A percentile compares a stretch with the other conserved stretches of the same genome.
These are phyloP conservation scores for Iguana delicatissima DNA, from an alignment of 2,797 vertebrate genomes.

Conservation along the genomic window DNA sequence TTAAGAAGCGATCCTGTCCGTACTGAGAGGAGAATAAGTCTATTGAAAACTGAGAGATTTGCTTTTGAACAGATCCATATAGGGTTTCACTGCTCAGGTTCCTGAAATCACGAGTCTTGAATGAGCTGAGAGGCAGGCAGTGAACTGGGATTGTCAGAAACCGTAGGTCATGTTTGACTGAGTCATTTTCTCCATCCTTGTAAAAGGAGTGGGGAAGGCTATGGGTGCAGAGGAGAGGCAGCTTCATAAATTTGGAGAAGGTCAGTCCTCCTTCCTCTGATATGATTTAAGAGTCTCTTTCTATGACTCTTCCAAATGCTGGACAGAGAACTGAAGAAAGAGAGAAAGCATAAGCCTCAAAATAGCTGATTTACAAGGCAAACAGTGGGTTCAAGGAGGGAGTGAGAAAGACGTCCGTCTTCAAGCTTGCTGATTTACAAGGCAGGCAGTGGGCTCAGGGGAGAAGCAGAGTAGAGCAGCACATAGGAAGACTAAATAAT, in stretches of 20 bases:
- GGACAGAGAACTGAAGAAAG: slow-evolving; percentile 34
- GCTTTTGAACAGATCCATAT: neutral
- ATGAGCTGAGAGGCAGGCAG: neutral
- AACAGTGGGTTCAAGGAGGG: neutral
- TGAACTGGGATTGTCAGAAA: neutral
- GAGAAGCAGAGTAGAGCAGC: neutral
- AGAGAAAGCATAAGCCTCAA: slow-evolving; percentile 3
- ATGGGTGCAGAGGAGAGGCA: neutral
- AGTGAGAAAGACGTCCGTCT: neutral
- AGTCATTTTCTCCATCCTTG: neutral
- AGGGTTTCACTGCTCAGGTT: neutral
- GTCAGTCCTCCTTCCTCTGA: neutral
- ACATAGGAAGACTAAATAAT: slow-evolving; percentile 35
- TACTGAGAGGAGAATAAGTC: neutral
- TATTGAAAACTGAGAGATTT: neutral
- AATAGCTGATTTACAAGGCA: slow-evolving; percentile 39
- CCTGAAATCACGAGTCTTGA: neutral
- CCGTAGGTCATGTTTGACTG: neutral
- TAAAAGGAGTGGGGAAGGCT: neutral
- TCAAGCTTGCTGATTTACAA: slow-evolving; percentile 41
- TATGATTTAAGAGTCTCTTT: slow-evolving; percentile 24
- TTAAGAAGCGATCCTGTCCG: neutral
- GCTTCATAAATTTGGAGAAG: slow-evolving; percentile 18
- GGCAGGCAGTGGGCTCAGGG: slow-evolving; percentile 23
- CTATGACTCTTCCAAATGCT: neutral